A percentile compares a stretch with the other conserved stretches of the same genome.
phyloP scores from a whole-genome alignment of 2,797 vertebrate species.

The Taeniopygia guttata region DNA sequence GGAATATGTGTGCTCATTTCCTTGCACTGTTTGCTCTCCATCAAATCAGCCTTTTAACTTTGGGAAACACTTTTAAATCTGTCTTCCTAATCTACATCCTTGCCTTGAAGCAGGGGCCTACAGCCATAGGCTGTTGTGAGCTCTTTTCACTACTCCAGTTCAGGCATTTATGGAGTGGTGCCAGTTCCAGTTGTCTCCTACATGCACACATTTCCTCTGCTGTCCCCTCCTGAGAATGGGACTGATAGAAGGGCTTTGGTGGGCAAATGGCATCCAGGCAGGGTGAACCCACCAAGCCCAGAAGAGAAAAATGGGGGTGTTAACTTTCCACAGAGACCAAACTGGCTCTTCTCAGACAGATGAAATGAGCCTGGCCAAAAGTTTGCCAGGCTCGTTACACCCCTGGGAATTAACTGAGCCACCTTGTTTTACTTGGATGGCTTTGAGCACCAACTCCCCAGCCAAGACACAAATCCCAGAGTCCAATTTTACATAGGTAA shows the following conservation, averaged over 20 bases:
- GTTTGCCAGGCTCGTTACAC: background rate
- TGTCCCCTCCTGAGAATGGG: background rate
- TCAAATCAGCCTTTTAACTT: background rate
- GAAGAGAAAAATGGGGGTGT: background rate
- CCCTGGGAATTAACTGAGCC: background rate
- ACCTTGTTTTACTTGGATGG: background rate
- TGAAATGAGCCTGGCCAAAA: background rate
- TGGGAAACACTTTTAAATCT: background rate
- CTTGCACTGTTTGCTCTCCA: background rate
- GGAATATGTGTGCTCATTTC: rapidly evolving
- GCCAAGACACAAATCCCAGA: background rate
- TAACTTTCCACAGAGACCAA: background rate
- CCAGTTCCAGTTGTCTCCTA: background rate
- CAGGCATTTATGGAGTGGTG: background rate
- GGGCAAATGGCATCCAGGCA: background rate
- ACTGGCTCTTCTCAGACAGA: background rate
- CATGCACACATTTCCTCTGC: background rate
- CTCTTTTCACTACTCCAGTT: background rate
- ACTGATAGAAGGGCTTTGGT: background rate
- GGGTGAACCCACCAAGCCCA: background rate
- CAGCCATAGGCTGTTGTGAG: background rate
- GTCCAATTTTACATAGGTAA: background rate
- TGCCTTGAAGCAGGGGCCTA: background rate
- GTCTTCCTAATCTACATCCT: background rate
- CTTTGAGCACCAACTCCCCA: rapidly evolving